phyloP scores from a whole-genome alignment of 2,113 vertebrate species.

The Xerus inauris region DNA sequence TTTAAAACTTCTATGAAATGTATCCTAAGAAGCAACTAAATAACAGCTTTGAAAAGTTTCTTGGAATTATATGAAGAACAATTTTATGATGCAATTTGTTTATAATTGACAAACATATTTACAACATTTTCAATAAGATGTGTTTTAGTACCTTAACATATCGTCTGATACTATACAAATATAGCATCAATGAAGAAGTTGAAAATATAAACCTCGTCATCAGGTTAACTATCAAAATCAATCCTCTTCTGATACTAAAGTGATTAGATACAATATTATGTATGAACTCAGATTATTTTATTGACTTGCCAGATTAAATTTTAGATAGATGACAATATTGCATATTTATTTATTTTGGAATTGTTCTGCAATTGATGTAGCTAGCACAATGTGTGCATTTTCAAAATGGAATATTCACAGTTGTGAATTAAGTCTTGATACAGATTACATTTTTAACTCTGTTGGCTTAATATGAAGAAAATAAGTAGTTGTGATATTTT shows the following conservation, averaged over 20 bases:
- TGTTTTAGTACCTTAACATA: constrained; percentile 23
- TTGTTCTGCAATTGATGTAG: not conserved
- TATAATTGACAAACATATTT: constrained; percentile 55
- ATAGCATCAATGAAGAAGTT: constrained; percentile 48
- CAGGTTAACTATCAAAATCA: constrained; percentile 50
- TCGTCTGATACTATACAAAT: constrained; percentile 46
- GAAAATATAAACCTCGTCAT: constrained; percentile 51
- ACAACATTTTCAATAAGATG: constrained; percentile 64
- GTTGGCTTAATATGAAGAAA: constrained; percentile 35
- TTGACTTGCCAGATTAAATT: constrained; percentile 25
- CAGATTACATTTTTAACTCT: constrained; percentile 56
- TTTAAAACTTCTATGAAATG: constrained; percentile 45
- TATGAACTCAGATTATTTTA: constrained; percentile 15
- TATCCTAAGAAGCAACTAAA: constrained; percentile 8
- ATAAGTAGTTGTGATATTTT: constrained; percentile 32
- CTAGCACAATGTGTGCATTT: constrained; percentile 40
- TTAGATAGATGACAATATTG: constrained; percentile 13
- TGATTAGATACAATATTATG: constrained; percentile 45
- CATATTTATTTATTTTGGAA: constrained; percentile 52
- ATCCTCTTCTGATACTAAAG: constrained; percentile 47
- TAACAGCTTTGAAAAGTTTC: constrained; percentile 48
- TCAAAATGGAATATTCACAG: constrained; percentile 36
- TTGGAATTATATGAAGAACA: constrained; percentile 12
- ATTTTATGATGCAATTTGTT: constrained; percentile 56
- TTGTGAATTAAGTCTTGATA: constrained; percentile 39